Evolutionary conservation across 2,888 invertebrate genomes (phyloP).

Genomic region (Julus scanicus): DNA sequence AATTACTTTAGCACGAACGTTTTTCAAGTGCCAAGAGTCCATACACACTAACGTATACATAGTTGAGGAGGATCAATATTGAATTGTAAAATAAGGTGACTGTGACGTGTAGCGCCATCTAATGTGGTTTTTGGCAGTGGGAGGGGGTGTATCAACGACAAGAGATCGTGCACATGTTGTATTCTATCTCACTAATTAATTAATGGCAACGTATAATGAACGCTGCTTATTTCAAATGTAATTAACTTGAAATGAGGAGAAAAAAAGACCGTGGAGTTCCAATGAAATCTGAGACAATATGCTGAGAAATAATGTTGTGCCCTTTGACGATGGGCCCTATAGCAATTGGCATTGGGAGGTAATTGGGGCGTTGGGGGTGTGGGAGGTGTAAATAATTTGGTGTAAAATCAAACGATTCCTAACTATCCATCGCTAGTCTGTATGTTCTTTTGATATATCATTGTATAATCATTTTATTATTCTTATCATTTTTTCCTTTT

Average conservation of each 20-base stretch:
- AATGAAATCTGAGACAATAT: too few species aligned
- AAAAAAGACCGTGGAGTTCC: neutral
- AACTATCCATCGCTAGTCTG: slow-evolving; percentile 48
- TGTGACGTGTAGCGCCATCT: neutral
- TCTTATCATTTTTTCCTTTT: slow-evolving; percentile 36
- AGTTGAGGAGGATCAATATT: neutral
- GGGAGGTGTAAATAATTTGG: slow-evolving; percentile 25
- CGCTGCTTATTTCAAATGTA: neutral
- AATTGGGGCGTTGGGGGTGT: neutral
- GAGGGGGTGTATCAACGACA: neutral
- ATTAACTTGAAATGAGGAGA: neutral
- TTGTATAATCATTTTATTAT: slow-evolving; percentile 48
- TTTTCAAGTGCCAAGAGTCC: slow-evolving; percentile 36
- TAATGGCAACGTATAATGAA: neutral
- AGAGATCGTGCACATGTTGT: neutral
- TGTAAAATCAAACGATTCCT: slow-evolving; percentile 32
- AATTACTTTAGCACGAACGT: neutral
- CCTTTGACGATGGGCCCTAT: too few species aligned
- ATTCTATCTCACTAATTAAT: neutral
- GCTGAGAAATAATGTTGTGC: too few species aligned
- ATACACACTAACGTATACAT: slow-evolving; percentile 35
- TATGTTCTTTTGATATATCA: slow-evolving; percentile 41
- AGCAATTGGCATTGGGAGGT: too few species aligned
- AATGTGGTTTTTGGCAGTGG: neutral
- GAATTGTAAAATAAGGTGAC: neutral